Evolutionary conservation across 1,140 invertebrate species (phyloP).

Genomic region (Rhizoglyphus robini): DNA sequence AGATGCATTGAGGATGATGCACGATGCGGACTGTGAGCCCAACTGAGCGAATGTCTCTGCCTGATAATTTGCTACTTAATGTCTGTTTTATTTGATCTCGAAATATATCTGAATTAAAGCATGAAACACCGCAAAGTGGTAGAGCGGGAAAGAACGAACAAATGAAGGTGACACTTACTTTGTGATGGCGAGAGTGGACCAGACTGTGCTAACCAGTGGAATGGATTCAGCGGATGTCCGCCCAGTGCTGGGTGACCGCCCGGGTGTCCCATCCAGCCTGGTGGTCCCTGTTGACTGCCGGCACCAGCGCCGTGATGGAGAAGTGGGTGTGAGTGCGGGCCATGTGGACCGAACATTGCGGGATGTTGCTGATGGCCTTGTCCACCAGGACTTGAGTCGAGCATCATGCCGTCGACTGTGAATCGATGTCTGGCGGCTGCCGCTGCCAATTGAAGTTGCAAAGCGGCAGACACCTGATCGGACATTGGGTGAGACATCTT

Average conservation of each 20-base stretch:
- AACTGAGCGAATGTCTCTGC: too few relatives aligned
- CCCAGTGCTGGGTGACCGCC: background rate
- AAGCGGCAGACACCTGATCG: constrained; percentile 3
- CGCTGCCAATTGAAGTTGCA: constrained; percentile 11
- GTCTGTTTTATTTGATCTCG: too few relatives aligned
- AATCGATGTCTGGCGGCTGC: constrained; percentile 11
- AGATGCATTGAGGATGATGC: too few relatives aligned
- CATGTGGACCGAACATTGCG: background rate
- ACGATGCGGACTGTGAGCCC: too few relatives aligned
- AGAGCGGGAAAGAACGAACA: background rate
- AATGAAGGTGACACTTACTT: constrained; percentile 1
- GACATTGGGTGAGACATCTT: background rate
- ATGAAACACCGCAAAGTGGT: too few relatives aligned
- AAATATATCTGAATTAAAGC: too few relatives aligned
- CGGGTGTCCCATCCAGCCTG: background rate
- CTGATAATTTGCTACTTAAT: background rate
- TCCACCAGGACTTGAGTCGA: background rate
- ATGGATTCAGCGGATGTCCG: constrained; percentile 10
- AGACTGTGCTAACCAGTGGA: background rate
- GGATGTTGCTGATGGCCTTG: background rate
- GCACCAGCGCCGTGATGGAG: background rate
- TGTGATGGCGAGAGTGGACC: constrained; percentile 13
- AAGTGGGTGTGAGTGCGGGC: background rate
- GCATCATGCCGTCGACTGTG: constrained; percentile 3
- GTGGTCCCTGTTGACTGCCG: background rate